These are phyloP conservation scores for Sebastiscus albofasciatus DNA, from an alignment of 2,797 vertebrate genomes.

Conservation along the genomic window DNA sequence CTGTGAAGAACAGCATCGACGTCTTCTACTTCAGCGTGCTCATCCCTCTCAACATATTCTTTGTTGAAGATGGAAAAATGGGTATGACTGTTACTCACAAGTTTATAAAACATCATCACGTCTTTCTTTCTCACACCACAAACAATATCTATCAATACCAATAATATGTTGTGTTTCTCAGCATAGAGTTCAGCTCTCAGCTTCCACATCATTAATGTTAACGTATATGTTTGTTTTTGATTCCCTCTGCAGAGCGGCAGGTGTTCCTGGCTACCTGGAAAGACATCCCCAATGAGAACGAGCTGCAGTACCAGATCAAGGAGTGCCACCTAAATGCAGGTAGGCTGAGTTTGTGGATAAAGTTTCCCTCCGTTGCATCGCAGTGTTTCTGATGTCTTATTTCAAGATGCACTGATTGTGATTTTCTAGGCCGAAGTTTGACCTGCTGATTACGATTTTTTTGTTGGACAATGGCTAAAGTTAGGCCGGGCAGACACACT, in stretches of 20 bases:
- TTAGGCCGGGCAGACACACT: too few species aligned
- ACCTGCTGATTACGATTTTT: too few species aligned
- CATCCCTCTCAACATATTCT: slow-evolving; percentile 96
- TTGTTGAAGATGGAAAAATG: slow-evolving; percentile 99
- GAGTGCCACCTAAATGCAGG: slow-evolving; percentile 98
- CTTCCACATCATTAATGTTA: background rate
- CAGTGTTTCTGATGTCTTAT: background rate
- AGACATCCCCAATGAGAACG: slow-evolving; percentile 99
- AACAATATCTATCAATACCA: background rate
- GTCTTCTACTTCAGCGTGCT: slow-evolving; percentile 99
- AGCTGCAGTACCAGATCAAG: slow-evolving; percentile 99
- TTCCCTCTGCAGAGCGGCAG: slow-evolving; percentile 89
- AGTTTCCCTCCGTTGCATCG: background rate
- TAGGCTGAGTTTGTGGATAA: background rate
- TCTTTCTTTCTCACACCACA: background rate
- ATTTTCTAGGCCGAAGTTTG: too few species aligned
- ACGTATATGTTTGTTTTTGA: background rate
- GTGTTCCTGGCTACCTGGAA: slow-evolving; percentile 99
- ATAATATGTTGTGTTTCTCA: background rate
- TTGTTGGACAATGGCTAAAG: too few species aligned
- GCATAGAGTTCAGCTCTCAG: background rate
- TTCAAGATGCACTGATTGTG: background rate
- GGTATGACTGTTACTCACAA: slow-evolving; percentile 77
- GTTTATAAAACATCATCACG: background rate
- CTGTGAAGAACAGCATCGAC: slow-evolving; percentile 99